Conservation (phyloP, 2,797 vertebrate species). For the Garrulus glandarius region DNA sequence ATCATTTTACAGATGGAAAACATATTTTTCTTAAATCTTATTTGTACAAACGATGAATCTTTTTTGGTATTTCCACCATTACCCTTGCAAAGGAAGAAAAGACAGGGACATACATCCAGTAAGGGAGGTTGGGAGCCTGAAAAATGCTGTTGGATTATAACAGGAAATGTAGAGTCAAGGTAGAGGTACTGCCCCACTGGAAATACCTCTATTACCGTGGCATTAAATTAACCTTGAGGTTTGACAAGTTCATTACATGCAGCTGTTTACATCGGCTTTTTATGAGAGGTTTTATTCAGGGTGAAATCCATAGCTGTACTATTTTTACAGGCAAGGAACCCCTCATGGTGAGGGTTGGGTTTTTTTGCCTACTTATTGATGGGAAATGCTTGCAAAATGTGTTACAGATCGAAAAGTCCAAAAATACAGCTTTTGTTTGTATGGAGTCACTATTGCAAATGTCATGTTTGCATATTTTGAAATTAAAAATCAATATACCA, state of each 20-base stretch:
- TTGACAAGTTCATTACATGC: neutral
- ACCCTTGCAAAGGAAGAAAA: neutral
- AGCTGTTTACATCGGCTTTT: neutral
- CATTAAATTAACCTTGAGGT: slow-evolving; percentile 16
- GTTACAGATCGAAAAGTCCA: neutral
- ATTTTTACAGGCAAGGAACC: neutral
- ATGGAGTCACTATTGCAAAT: slow-evolving; percentile 36
- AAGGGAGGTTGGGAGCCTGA: neutral
- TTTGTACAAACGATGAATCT: neutral
- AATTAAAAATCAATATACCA: slow-evolving; percentile 66
- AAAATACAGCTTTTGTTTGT: slow-evolving; percentile 8
- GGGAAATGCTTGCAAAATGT: neutral
- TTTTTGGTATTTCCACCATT: neutral
- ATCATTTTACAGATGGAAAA: neutral
- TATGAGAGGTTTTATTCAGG: neutral
- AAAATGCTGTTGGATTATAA: neutral
- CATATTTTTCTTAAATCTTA: neutral
- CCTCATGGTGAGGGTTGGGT: neutral
- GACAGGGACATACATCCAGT: accelerated
- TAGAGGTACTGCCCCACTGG: neutral
- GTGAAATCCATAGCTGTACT: neutral
- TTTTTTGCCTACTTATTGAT: neutral
- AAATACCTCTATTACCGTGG: neutral
- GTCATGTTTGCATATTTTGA: slow-evolving; percentile 64
- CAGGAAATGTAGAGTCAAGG: neutral